These are phyloP conservation scores for Helicoverpa zea DNA, from an alignment of 1,140 invertebrate species.

Conservation along the genomic window DNA sequence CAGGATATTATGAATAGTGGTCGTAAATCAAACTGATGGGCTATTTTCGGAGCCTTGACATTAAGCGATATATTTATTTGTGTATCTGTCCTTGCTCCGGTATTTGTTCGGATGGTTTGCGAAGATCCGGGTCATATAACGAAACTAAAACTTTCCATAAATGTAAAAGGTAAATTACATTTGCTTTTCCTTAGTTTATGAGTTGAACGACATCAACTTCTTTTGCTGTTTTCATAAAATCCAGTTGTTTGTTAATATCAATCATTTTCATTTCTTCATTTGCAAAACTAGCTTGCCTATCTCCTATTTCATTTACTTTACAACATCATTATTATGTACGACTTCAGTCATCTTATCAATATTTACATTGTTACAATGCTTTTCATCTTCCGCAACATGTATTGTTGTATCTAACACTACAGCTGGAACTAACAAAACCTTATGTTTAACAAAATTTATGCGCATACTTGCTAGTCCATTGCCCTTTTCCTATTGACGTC, in stretches of 20 bases:
- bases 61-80: background rate
- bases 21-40: slow-evolving; percentile 35
- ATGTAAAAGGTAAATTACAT: background rate
- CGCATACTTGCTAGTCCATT: slow-evolving; percentile 30
- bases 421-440: background rate
- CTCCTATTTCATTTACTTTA: background rate
- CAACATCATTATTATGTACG: background rate
- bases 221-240: background rate
- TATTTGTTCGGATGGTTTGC: slow-evolving; percentile 40
- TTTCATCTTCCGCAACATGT: background rate
- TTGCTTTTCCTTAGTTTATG: background rate
- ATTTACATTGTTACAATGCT: background rate
- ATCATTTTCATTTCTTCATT: background rate
- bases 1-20: slow-evolving; percentile 18
- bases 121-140: slow-evolving; percentile 40
- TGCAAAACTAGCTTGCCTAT: background rate
- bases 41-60: slow-evolving; percentile 42
- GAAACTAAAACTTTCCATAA: slow-evolving; percentile 3
- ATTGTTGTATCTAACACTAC: slow-evolving; percentile 1
- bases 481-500: slow-evolving; percentile 10
- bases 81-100: slow-evolving; percentile 45
- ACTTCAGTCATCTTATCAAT: background rate
- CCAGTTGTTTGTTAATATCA: background rate
- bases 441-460: slow-evolving; percentile 17
- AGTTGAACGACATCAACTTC: background rate